Evolutionary conservation across 2,888 invertebrate genomes (phyloP), one percentile per base, ranked within the genome.

Genomic region (Galerucella nymphaeae): DNA sequence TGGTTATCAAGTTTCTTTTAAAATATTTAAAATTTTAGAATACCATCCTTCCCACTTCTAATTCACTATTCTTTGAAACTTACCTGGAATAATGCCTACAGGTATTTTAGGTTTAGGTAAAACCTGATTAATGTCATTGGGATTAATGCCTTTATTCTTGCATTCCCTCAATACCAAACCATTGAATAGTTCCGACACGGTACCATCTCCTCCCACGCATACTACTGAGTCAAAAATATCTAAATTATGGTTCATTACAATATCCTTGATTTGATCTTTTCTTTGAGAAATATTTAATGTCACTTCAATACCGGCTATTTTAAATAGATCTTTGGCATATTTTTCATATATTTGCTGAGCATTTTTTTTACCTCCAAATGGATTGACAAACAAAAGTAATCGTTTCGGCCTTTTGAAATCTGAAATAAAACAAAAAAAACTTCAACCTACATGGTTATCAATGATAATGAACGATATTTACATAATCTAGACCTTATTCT

Each of bases 171-270:
- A 83, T 55, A 93, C 87, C 62, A 94, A 85, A 0, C 95, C 94
- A 83, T 94, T 94, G 77, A 92, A 90, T 41, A 95, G 88, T 86
- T 96, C 96, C 9, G 94, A 91, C 79, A 95, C 93, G 58, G 95
- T 94, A 0, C 96, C 96, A 85, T 96, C 96, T 0, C 96, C 96
- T 0, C 96, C 96, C 10, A 96, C 93, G 84, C 93, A 93, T 18
- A 93, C 91, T 20, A 95, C 88, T 0, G 93, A 94, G 87, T 92
- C 90, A 78, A 88, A 90, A 77, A 87, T 86, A 75, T 91, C 90
- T 74, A 91, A 84, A 81, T 89, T 89, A 71, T 89, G 88, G 70
- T 87, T 88, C 58, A 89, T 83, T 64, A 94, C 85, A 23, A 90
- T 89, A 82, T 95, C 94, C 48, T 90, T 89, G 45, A 94, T 94